Percentiles rank a stretch among this genome's conserved stretches.
These are phyloP conservation scores for Synanthedon tipuliformis DNA, from an alignment of 2,888 invertebrate species.

Conservation along the genomic window DNA sequence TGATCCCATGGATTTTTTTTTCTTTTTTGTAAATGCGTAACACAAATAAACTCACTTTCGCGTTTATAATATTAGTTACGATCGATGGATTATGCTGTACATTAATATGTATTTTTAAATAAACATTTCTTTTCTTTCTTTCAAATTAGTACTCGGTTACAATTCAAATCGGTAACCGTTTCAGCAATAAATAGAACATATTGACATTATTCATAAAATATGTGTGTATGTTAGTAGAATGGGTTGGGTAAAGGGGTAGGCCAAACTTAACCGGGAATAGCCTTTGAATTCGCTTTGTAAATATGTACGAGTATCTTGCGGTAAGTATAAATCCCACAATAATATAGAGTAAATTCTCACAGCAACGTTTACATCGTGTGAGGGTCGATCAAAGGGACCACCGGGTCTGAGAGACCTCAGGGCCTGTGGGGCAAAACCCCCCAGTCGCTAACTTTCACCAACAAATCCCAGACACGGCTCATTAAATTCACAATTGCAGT, in stretches of 20 bases:
- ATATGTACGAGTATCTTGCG: background rate
- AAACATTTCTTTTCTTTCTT: no score
- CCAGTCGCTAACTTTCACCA: slow-evolving; percentile 10
- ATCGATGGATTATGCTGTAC: no score
- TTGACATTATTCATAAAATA: no score
- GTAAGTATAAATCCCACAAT: background rate
- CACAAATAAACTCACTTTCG: no score
- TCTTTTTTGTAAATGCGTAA: no score
- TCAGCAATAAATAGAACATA: no score
- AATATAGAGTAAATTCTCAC: background rate
- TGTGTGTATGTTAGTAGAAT: no score
- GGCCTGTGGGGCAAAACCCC: slow-evolving; percentile 7
- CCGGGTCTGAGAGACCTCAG: slow-evolving; percentile 3
- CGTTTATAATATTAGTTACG: no score
- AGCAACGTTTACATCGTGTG: background rate
- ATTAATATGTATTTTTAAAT: no score
- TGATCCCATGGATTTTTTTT: no score
- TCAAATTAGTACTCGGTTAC: no score
- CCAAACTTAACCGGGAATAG: background rate
- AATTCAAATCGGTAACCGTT: no score
- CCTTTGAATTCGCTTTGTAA: background rate
- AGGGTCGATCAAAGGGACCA: slow-evolving; percentile 7
- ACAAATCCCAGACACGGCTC: slow-evolving; percentile 22
- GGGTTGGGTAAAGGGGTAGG: background rate
- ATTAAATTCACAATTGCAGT: slow-evolving; percentile 26